Evolutionary conservation across 2,888 invertebrate species (phyloP), one percentile per base, ranked within the genome.

Genomic region (Bedellia somnulentella): DNA sequence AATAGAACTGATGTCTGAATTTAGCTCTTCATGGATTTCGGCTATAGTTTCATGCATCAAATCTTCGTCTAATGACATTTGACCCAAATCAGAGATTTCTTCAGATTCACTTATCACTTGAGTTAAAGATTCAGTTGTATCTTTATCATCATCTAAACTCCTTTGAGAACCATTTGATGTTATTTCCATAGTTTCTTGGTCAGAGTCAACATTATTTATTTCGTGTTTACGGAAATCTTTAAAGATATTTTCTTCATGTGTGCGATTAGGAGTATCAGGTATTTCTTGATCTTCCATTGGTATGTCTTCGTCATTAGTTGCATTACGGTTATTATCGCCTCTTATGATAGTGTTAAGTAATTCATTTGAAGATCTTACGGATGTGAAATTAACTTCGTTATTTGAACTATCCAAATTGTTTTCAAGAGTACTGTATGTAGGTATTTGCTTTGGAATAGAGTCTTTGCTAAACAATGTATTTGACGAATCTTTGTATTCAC

Each of bases 71-170:
- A 49, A 29, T 2, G 58, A 58, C 37, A 49, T 51, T 8, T 37
- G 29, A 29, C 45, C 46, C 30, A 35, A 40, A 27, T 39, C 42
- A 14, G 35, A 32, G n/a, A n/a, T 15, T 11, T 37, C 25, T n/a
- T 49, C 47, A 39, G 38, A 50, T 37, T 61, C 56, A n/a, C 6
- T n/a, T 40, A 73, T 46, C 4, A 67, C 41, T 53, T 71, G 71
- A 10, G 75, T 75, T 15, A 52, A 31, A 6, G 64, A 67, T 36
- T 61, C 59, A 17, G 64, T 63, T 32, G 57, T 47, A 37, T 61
- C 57, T 5, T 50, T 51, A 33, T 35, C 36, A n/a, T 27, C 24
- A 9, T 25, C 24, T n/a, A 18, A 6, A 18, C 9, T 9, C 9
- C 18, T 18, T 6, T 18, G 5, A 18, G 18, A 18, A 18, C 5